Base-by-base conservation (phyloP, 2,888 invertebrate species). In the Sialis fuliginosa region DNA sequence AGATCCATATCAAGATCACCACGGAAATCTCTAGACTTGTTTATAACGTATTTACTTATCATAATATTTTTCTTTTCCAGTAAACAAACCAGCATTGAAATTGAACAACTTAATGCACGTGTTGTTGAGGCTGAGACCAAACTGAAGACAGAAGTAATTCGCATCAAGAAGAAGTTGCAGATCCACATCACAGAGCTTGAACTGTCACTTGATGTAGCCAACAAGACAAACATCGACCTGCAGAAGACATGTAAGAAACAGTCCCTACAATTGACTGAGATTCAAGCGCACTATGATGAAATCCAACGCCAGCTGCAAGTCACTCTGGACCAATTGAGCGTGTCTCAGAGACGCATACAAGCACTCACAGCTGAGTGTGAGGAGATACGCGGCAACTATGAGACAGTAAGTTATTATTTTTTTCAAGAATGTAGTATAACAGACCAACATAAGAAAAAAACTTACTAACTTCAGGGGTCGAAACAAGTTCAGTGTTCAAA, bases 101-200 rank as follows among this genome's bases (percentile, higher is more conserved):
- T 96, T 65, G 95, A 95, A 72, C 90, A 92, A 69, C 74, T 95
- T 69, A 90, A 75, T 66, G 88, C 91, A 59, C 91, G 95, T 59
- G 86, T 96, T 57, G 87, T 91, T 52, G 95, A 96, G 65, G 92
- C 93, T 53, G 95, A 96, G 71, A 91, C 90, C 56, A 89, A 81
- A 68, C 74, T 96, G 67, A 93, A 93, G 79, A 83, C 91, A 60
- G 95, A 96, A 69, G 89, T 96, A 48, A 78, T 81, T 55, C 89
- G 95, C 70, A 88, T 96, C 74, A 95, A 95, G 85, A 96, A 96
- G 91, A 96, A 96, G 86, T 74, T 93, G 66, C 93, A 93, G 72
- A 87, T 93, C 65, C 91, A 91, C 63, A 95, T 96, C 70, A 93
- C 93, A 59, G 95, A 96, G 68, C 73, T 96, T 62, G 95, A 95